phyloP scores from a whole-genome alignment of 2,888 invertebrate species.

The Epistrophe grossulariae region DNA sequence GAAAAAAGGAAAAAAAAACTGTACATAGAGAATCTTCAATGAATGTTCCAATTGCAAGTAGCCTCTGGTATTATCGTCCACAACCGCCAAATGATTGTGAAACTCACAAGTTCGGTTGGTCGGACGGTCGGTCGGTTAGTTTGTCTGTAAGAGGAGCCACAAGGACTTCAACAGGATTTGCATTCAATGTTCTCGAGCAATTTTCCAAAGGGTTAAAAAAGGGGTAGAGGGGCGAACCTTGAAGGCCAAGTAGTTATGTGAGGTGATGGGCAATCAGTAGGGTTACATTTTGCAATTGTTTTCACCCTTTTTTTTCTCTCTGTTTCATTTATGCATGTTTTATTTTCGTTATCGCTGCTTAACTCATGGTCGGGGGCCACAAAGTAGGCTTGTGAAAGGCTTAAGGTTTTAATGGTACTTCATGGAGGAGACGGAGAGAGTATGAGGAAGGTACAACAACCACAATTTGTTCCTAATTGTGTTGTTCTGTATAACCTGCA shows the following conservation, averaged over 20 bases:
- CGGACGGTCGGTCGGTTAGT: conserved; percentile 44
- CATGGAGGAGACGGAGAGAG: not conserved
- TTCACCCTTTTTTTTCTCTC: conserved; percentile 8
- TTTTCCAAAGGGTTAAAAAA: conserved; percentile 1
- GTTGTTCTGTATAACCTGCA: conserved; percentile 57
- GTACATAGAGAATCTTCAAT: conserved; percentile 38
- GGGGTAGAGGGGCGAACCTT: conserved; percentile 14
- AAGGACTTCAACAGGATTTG: conserved; percentile 68
- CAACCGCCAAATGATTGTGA: conserved; percentile 67
- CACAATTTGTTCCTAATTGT: conserved; percentile 64
- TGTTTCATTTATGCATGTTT: conserved; percentile 35
- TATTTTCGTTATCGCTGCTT: conserved; percentile 48
- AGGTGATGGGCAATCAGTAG: conserved; percentile 58
- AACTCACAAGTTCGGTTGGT: conserved; percentile 34
- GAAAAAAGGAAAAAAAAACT: not conserved
- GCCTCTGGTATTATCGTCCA: conserved; percentile 60
- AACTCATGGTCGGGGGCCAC: conserved; percentile 62
- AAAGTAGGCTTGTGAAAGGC: conserved; percentile 58
- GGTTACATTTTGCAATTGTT: conserved; percentile 60
- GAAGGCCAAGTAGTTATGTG: conserved; percentile 67
- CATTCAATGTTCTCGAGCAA: conserved; percentile 45
- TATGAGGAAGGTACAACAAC: conserved; percentile 52
- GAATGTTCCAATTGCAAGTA: conserved; percentile 48
- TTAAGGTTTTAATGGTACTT: conserved; percentile 61
- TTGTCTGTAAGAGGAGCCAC: conserved; percentile 13